Percentiles rank a stretch among this genome's conserved stretches.
Conservation (phyloP, 2,888 invertebrate genomes). For the Onchidella celtica region DNA sequence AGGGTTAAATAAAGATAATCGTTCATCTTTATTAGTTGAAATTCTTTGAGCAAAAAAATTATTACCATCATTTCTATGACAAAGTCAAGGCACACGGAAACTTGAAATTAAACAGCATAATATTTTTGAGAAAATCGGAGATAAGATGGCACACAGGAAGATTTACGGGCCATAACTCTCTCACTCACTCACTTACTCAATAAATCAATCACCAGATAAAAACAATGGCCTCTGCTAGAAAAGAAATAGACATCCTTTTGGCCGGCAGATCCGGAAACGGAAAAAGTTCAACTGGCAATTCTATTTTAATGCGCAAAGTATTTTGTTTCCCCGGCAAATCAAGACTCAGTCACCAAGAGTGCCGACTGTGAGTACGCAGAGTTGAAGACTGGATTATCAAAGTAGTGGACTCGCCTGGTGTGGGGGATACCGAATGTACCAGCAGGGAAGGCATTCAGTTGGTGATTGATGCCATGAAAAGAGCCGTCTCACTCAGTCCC, state of each 20-base stretch:
- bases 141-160: too few species aligned
- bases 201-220: too few species aligned
- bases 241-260: background rate
- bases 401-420: background rate
- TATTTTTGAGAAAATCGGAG: too few species aligned
- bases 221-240: too few species aligned
- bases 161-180: too few species aligned
- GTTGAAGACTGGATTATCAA: background rate
- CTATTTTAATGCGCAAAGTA: background rate
- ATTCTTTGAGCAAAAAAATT: too few species aligned
- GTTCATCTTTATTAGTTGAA: too few species aligned
- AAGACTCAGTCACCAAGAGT: background rate
- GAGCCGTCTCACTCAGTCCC: background rate
- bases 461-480: background rate
- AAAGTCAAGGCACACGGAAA: too few species aligned
- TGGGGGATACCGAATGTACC: background rate
- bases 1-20: too few species aligned
- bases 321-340: background rate
- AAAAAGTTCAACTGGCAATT: background rate
- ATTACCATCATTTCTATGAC: too few species aligned
- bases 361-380: background rate
- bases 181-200: too few species aligned
- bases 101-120: too few species aligned
- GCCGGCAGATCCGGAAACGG: slow-evolving; percentile 9
- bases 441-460: background rate